Percentiles rank a stretch among this genome's conserved stretches.
phyloP scores from a whole-genome alignment of 2,113 vertebrate species.

The Sebastes fasciatus region DNA sequence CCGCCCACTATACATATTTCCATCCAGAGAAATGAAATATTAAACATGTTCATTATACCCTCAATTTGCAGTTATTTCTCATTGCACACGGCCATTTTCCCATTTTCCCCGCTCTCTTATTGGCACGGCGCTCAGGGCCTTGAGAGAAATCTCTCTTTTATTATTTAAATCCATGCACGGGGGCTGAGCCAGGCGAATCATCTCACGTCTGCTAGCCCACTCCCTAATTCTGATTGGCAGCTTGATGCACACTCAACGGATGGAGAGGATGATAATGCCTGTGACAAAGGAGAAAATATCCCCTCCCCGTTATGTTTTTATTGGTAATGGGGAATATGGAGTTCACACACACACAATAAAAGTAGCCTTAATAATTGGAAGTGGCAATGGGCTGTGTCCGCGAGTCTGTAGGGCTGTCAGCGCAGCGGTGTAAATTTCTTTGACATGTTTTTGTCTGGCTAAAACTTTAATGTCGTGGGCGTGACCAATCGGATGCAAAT shows the following conservation, averaged over 20 bases:
- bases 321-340: slow-evolving; percentile 87
- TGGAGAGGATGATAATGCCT: slow-evolving; percentile 83
- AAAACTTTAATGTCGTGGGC: slow-evolving; percentile 96
- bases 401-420: slow-evolving; percentile 91
- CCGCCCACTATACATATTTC: slow-evolving; percentile 80
- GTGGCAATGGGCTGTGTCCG: slow-evolving; percentile 86
- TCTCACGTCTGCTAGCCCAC: slow-evolving; percentile 78
- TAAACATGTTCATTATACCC: slow-evolving; percentile 89
- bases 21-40: slow-evolving; percentile 87
- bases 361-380: slow-evolving; percentile 89
- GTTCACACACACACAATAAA: slow-evolving; percentile 89
- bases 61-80: slow-evolving; percentile 88
- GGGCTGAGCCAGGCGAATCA: slow-evolving; percentile 84
- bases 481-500: slow-evolving; percentile 99
- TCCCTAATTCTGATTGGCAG: slow-evolving; percentile 88
- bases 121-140: slow-evolving; percentile 82
- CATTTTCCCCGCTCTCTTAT: slow-evolving; percentile 84
- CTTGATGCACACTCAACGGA: slow-evolving; percentile 82
- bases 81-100: slow-evolving; percentile 82
- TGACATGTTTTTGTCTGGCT: slow-evolving; percentile 98
- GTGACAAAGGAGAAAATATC: slow-evolving; percentile 83
- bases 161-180: slow-evolving; percentile 88
- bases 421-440: slow-evolving; percentile 95
- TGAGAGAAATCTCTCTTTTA: slow-evolving; percentile 88
- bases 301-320: slow-evolving; percentile 89